Evolutionary conservation across 2,888 invertebrate genomes (phyloP).

Genomic region (Exephanes ischioxanthus): DNA sequence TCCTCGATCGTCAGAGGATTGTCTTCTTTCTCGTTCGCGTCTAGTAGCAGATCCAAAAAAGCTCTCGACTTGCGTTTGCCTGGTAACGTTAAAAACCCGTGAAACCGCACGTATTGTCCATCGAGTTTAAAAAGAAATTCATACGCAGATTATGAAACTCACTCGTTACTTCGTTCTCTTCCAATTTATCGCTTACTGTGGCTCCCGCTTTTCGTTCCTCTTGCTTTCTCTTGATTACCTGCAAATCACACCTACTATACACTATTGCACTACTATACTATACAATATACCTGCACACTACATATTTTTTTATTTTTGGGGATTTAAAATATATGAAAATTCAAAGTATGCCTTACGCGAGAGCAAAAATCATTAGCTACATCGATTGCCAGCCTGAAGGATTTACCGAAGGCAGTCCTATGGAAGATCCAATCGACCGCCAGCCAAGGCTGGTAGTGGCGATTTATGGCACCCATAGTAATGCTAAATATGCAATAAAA

Average conservation of each 20-base stretch:
- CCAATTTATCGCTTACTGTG: neutral
- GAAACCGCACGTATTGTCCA: too few species aligned
- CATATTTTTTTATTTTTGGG: neutral
- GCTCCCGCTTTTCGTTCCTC: slow-evolving; percentile 58
- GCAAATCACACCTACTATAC: neutral
- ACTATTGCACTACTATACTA: neutral
- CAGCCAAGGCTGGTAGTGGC: slow-evolving; percentile 73
- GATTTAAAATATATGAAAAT: neutral
- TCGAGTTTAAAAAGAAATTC: neutral
- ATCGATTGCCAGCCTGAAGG: slow-evolving; percentile 65
- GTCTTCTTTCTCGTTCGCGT: too few species aligned
- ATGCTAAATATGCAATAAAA: neutral
- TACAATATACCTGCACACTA: too few species aligned
- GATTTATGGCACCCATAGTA: slow-evolving; percentile 24
- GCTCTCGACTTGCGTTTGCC: too few species aligned
- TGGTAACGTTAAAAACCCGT: too few species aligned
- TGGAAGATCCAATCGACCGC: slow-evolving; percentile 72
- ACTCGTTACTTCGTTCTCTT: slow-evolving; percentile 52
- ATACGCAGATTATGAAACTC: slow-evolving; percentile 2
- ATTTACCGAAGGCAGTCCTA: slow-evolving; percentile 69
- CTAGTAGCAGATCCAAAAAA: too few species aligned
- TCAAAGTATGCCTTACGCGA: slow-evolving; percentile 10
- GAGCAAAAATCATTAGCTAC: slow-evolving; percentile 66
- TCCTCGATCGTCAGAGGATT: too few species aligned
- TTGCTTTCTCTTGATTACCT: slow-evolving; percentile 74